A percentile compares a stretch with the other conserved stretches of the same genome.
These are phyloP conservation scores for Chrysomela aeneicollis DNA, from an alignment of 2,888 invertebrate species.

Conservation along the genomic window DNA sequence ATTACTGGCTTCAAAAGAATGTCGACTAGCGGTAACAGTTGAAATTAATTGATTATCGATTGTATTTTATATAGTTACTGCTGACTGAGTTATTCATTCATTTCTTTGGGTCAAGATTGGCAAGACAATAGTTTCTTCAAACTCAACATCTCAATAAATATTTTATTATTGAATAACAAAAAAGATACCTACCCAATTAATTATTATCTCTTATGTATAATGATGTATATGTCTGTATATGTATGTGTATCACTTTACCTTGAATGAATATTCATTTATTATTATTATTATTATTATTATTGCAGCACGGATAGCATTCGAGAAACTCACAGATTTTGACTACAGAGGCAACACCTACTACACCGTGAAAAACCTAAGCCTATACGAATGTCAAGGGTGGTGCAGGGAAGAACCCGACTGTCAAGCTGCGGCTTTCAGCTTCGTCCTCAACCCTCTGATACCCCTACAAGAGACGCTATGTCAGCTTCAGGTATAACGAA, in stretches of 20 bases:
- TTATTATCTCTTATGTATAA: too few relatives aligned
- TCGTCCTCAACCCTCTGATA: conserved; percentile 90
- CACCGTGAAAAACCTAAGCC: conserved; percentile 88
- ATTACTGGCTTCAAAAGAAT: conserved; percentile 5
- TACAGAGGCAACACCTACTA: conserved; percentile 92
- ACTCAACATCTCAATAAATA: too few relatives aligned
- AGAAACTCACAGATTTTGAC: conserved; percentile 91
- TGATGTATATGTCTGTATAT: too few relatives aligned
- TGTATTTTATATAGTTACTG: background rate
- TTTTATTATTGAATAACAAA: too few relatives aligned
- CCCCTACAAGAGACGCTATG: conserved; percentile 72
- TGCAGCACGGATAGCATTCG: conserved; percentile 86
- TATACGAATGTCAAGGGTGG: conserved; percentile 96
- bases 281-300: too few relatives aligned
- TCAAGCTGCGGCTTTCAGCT: conserved; percentile 91
- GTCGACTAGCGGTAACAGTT: conserved; percentile 4
- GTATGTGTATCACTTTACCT: too few relatives aligned
- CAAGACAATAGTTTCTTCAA: too few relatives aligned
- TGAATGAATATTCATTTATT: too few relatives aligned
- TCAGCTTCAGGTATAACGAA: conserved; percentile 57
- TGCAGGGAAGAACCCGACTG: conserved; percentile 92
- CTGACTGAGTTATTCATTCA: too few relatives aligned
- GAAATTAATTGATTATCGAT: conserved; percentile 22
- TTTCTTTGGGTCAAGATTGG: too few relatives aligned
- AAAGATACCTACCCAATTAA: too few relatives aligned